Evolutionary conservation across 1,140 invertebrate species (phyloP).

Genomic region (Diplogasteroides magnus): DNA sequence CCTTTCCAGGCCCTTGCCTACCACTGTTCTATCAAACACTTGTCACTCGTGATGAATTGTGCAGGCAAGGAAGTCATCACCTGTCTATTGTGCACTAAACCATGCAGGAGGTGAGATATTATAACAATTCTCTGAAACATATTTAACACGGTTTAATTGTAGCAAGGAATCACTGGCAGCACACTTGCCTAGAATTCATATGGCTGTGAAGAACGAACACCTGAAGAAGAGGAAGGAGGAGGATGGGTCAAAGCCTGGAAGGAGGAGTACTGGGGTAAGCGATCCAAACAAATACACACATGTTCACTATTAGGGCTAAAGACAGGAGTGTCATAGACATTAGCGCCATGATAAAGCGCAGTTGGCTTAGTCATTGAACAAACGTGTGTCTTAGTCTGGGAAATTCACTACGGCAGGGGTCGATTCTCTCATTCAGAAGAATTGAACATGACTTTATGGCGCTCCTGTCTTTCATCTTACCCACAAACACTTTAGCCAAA

Average conservation of each 20-base stretch:
- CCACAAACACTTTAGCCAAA: too few relatives aligned
- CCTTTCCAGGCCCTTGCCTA: conserved; percentile 6
- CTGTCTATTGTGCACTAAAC: conserved; percentile 5
- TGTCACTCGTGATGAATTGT: background rate
- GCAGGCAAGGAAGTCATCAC: background rate
- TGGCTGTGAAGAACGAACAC: conserved; percentile 1
- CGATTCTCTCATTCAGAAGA: too few relatives aligned
- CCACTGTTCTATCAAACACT: conserved; percentile 6
- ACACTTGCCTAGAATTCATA: conserved; percentile 3
- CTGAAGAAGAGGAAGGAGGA: background rate
- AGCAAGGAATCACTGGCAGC: background rate
- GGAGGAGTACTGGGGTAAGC: background rate
- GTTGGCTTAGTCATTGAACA: too few relatives aligned
- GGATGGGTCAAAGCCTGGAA: background rate
- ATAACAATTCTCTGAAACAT: background rate
- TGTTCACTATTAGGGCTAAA: background rate
- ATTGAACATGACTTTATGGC: too few relatives aligned
- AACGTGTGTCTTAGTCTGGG: too few relatives aligned
- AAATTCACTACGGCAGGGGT: too few relatives aligned
- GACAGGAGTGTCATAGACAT: background rate
- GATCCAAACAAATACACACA: background rate
- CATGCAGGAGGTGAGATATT: background rate
- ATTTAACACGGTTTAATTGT: background rate
- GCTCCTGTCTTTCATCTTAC: too few relatives aligned
- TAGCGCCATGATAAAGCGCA: too few relatives aligned